Evolutionary conservation across 2,113 vertebrate species (phyloP), one percentile per base, ranked within the genome.

Genomic region (Pelobates fuscus): DNA sequence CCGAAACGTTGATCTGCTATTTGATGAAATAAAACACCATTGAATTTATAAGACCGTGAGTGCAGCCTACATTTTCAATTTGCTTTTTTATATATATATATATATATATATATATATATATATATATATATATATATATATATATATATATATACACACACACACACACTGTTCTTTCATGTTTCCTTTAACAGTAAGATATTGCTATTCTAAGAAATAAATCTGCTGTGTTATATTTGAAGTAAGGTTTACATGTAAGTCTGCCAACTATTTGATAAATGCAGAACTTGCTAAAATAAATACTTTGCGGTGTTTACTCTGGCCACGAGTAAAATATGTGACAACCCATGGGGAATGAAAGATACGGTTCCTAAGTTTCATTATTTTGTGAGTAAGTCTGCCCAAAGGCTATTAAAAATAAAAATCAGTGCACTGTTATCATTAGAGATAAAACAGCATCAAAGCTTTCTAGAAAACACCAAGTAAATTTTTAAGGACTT

Each of bases 391-490:
- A 67, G 71, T 66, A 77, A 77, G 64, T 11, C 59, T 65, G 70
- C 54, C 81, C 77, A 54, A 70, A 80, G 55, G 61, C 67, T 64
- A 70, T 37, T 76, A 77, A 77, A 77, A 71, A 71, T 59, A 69
- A 70, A n/a, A 71, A 24, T 77, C 66, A 78, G 26, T 65, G 25
- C 66, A 52, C 49, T 68, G 15, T 57, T 75, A 71, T 81, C 77
- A 68, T 70, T 30, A 77, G 70, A 54, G 70, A 82, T 78, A 61
- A 82, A 77, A 80, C 37, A 69, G 74, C 77, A 80, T 77, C 70
- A 80, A 80, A 82, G 81, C 75, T 81, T 55, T 61, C 62, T 67
- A 21, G 60, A 75, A 66, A 70, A 68, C 44, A 68, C 29, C 5
- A 41, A 32, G 74, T 78, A 81, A 62, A 68, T 74, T 67, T 80